Conservation (phyloP, 1,140 invertebrate species). For the Zophobas atratus region DNA sequence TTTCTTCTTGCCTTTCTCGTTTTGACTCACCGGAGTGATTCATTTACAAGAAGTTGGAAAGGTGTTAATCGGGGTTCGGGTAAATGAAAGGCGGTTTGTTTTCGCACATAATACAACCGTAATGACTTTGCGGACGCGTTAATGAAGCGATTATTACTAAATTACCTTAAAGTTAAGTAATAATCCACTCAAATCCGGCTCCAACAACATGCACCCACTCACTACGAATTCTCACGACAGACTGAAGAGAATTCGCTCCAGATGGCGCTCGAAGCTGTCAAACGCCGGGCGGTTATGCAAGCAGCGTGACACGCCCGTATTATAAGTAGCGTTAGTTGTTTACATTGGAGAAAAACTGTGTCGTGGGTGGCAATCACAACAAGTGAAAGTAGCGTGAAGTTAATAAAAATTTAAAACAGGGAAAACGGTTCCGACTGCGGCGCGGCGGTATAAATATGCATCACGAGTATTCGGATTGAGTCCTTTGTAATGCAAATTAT, state of each 20-base stretch:
- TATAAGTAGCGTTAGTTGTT: not conserved
- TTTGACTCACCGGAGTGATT: constrained; percentile 18
- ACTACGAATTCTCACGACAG: constrained; percentile 44
- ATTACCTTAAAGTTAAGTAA: constrained; percentile 48
- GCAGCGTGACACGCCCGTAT: constrained; percentile 4
- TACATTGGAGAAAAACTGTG: constrained; percentile 17
- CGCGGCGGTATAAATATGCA: too few relatives aligned
- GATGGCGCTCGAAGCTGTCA: constrained; percentile 16
- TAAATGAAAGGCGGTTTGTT: not conserved
- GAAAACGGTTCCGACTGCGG: too few relatives aligned
- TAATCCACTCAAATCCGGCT: constrained; percentile 50
- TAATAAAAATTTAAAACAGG: too few relatives aligned
- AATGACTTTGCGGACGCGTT: not conserved
- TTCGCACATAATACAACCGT: not conserved
- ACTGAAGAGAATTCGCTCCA: constrained; percentile 37
- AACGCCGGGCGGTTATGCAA: constrained; percentile 23
- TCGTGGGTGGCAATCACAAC: too few relatives aligned
- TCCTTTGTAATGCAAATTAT: too few relatives aligned
- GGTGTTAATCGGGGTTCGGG: not conserved
- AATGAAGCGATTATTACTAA: constrained; percentile 16
- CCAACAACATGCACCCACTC: constrained; percentile 54
- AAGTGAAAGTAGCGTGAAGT: too few relatives aligned
- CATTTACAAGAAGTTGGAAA: constrained; percentile 8
- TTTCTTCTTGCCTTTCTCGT: not conserved
- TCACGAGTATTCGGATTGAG: too few relatives aligned